Evolutionary conservation across 1,140 invertebrate genomes (phyloP).

Genomic region (Drosophila bocki): DNA sequence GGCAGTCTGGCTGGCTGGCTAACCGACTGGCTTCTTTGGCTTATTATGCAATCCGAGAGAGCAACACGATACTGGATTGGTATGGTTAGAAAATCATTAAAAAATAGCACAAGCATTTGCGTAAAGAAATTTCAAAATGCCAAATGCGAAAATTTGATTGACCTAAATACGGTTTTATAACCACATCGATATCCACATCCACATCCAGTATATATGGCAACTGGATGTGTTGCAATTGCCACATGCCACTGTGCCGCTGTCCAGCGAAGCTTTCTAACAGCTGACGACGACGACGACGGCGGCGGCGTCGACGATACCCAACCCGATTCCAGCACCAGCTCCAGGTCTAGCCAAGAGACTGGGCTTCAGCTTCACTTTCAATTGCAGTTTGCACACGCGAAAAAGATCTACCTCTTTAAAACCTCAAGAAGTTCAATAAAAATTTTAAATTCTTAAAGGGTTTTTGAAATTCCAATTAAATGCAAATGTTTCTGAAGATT

Average conservation of each 20-base stretch:
- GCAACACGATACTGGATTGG: constrained; percentile 31
- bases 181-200: constrained; percentile 59
- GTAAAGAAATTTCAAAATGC: constrained; percentile 74
- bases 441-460: background rate
- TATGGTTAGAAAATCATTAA: constrained; percentile 72
- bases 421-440: background rate
- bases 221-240: constrained; percentile 63
- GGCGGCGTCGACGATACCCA: constrained; percentile 44
- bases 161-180: constrained; percentile 77
- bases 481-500: no score
- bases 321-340: constrained; percentile 28
- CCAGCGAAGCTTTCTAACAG: constrained; percentile 71
- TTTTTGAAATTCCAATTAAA: background rate
- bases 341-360: constrained; percentile 24
- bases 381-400: constrained; percentile 44
- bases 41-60: constrained; percentile 69
- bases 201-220: constrained; percentile 67
- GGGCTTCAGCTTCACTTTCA: constrained; percentile 63
- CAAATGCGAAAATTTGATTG: constrained; percentile 79
- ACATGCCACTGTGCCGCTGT: constrained; percentile 43
- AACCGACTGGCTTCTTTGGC: constrained; percentile 66
- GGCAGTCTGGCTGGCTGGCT: constrained; percentile 9
- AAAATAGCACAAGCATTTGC: constrained; percentile 78
- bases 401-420: background rate
- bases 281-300: constrained; percentile 59